Evolutionary conservation across 1,140 invertebrate species (phyloP).

Genomic region (Sinella curviseta): DNA sequence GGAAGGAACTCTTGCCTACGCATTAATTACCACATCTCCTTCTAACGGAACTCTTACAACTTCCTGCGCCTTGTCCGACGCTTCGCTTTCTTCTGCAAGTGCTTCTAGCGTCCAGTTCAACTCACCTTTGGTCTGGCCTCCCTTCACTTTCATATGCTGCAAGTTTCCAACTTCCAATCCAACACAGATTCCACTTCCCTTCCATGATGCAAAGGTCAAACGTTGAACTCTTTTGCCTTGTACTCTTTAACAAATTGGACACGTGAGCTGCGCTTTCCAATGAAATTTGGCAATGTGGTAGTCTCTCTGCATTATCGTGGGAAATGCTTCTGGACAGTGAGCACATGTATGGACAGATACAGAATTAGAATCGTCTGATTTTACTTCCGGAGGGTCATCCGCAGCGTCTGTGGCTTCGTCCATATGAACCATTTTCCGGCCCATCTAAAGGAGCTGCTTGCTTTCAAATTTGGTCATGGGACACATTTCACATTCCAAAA

Average conservation of each 20-base stretch:
- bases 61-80: background rate
- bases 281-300: background rate
- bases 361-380: background rate
- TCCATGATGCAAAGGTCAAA: background rate
- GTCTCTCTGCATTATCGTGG: background rate
- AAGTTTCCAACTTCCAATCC: background rate
- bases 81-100: background rate
- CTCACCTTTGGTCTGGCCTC: background rate
- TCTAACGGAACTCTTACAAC: too few species aligned
- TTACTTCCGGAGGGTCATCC: background rate
- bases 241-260: background rate
- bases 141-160: background rate
- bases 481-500: background rate
- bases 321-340: background rate
- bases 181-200: background rate
- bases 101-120: background rate
- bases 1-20: background rate
- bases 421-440: background rate
- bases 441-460: background rate
- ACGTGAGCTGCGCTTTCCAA: background rate
- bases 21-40: background rate
- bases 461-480: background rate
- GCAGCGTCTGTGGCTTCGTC: background rate
- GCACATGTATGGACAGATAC: background rate
- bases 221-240: background rate